Percentiles rank a stretch among this genome's conserved stretches.
These are phyloP conservation scores for Lucilia sericata DNA, from an alignment of 1,140 invertebrate species.

Conservation along the genomic window DNA sequence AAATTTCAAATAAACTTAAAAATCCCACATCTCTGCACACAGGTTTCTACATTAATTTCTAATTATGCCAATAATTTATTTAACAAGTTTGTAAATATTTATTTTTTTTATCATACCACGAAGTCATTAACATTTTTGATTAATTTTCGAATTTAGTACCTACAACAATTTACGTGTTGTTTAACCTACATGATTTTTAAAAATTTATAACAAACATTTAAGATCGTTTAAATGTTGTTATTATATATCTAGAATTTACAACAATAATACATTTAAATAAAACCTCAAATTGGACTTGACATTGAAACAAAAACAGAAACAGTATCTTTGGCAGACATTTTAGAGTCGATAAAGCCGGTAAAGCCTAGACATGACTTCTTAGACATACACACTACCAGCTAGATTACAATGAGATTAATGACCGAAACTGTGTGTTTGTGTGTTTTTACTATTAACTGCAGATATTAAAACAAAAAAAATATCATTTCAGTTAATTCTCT, in stretches of 20 bases:
- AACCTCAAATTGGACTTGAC: slow-evolving; percentile 27
- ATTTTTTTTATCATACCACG: too few species aligned
- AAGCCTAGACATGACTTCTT: neutral
- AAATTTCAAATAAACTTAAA: too few species aligned
- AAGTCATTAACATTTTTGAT: too few species aligned
- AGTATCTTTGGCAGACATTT: neutral
- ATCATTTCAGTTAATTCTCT: neutral
- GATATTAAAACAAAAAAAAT: neutral
- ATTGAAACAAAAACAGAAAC: neutral
- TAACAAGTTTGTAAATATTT: too few species aligned
- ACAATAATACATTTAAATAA: neutral
- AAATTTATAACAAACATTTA: too few species aligned
- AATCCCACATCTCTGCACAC: too few species aligned
- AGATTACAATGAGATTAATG: slow-evolving; percentile 7
- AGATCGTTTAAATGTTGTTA: too few species aligned
- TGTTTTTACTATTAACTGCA: neutral
- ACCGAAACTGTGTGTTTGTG: neutral
- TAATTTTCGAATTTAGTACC: too few species aligned
- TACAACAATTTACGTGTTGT: too few species aligned
- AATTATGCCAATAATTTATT: too few species aligned
- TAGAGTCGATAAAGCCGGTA: neutral
- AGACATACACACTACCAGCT: neutral
- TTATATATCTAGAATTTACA: neutral
- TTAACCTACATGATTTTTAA: too few species aligned
- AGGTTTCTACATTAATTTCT: too few species aligned